These are phyloP conservation scores for Zoanthus sansibaricus DNA, from an alignment of 92 coral and sea anemone species.

Conservation along the genomic window DNA sequence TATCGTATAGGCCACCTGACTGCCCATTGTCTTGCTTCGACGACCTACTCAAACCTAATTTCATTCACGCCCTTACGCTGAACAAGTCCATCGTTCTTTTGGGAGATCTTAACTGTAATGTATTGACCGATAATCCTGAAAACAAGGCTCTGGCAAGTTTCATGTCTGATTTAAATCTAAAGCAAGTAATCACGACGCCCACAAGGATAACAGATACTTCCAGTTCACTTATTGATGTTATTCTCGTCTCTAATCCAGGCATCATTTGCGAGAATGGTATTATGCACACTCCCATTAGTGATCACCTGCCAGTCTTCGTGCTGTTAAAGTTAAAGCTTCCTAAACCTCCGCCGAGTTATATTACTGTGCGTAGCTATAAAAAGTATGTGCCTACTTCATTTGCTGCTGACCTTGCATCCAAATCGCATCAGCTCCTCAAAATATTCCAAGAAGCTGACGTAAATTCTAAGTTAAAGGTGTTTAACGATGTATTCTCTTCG, in stretches of 20 bases:
- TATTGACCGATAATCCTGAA: slow-evolving; percentile 61
- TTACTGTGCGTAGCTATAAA: slow-evolving; percentile 47
- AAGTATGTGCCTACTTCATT: slow-evolving; percentile 50
- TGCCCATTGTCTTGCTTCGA: slow-evolving; percentile 65
- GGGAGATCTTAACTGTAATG: slow-evolving; percentile 74
- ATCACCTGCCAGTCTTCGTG: slow-evolving; percentile 55
- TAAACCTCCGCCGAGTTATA: slow-evolving; percentile 1
- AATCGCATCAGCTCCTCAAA: slow-evolving; percentile 9
- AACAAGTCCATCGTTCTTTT: slow-evolving; percentile 65
- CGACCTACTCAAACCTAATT: slow-evolving; percentile 64
- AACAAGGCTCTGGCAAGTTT: slow-evolving; percentile 46
- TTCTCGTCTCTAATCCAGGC: slow-evolving; percentile 54
- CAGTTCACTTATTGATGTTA: slow-evolving; percentile 69
- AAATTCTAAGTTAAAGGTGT: slow-evolving; percentile 5
- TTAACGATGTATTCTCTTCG: slow-evolving; percentile 7
- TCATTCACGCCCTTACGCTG: slow-evolving; percentile 62
- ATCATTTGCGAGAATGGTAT: slow-evolving; percentile 64
- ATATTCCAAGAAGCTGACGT: background rate
- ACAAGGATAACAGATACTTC: slow-evolving; percentile 70
- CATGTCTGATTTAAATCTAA: slow-evolving; percentile 60
- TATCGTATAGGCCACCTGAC: slow-evolving; percentile 68
- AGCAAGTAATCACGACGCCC: slow-evolving; percentile 65
- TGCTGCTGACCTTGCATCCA: slow-evolving; percentile 44
- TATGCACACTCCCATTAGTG: slow-evolving; percentile 55
- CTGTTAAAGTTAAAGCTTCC: slow-evolving; percentile 55